A percentile compares a stretch with the other conserved stretches of the same genome.
phyloP scores from a whole-genome alignment of 2,113 vertebrate genomes.

The Zootoca vivipara region DNA sequence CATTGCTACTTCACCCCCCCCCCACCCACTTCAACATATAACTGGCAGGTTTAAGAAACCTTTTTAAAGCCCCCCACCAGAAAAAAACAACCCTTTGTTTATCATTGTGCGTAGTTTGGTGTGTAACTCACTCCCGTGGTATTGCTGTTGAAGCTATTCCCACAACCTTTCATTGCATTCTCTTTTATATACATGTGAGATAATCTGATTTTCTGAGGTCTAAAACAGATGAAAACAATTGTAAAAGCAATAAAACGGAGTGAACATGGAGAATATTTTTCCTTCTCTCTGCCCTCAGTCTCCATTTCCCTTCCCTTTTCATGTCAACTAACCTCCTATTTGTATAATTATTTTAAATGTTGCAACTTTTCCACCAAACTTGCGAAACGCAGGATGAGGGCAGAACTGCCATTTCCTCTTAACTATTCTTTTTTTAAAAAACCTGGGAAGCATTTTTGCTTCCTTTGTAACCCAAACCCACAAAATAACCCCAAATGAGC shows the following conservation, averaged over 20 bases:
- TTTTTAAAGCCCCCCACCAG: background rate
- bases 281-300: no score
- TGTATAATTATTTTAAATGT: background rate
- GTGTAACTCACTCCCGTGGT: background rate
- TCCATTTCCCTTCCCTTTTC: background rate
- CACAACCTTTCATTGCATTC: background rate
- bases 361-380: conserved; percentile 18
- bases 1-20: background rate
- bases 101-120: no score
- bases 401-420: background rate
- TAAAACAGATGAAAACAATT: background rate
- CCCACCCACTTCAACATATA: background rate
- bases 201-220: background rate
- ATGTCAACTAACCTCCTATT: background rate
- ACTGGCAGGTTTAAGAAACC: background rate
- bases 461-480: conserved; percentile 27
- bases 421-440: background rate
- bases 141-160: background rate
- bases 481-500: conserved; percentile 29
- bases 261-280: background rate
- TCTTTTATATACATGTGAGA: background rate
- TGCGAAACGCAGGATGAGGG: background rate
- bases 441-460: conserved; percentile 28
- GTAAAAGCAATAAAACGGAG: background rate
- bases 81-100: no score